phyloP scores from a whole-genome alignment of 2,113 vertebrate genomes.

The Megaptera novaeangliae region DNA sequence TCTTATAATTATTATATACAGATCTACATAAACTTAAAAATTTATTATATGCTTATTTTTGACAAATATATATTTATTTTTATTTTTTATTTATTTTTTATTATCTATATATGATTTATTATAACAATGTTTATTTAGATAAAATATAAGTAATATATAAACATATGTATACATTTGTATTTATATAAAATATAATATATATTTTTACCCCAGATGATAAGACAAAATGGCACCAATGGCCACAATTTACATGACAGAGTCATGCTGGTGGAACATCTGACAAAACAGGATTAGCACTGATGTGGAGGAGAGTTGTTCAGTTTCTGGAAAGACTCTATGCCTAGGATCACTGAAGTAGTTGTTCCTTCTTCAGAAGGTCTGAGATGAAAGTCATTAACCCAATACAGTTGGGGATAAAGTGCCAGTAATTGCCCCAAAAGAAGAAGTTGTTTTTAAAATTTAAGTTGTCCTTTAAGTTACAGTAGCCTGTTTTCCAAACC shows the following conservation, averaged over 20 bases:
- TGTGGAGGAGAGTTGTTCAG: too few species aligned
- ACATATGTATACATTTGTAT: background rate
- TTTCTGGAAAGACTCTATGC: background rate
- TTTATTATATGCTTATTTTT: background rate
- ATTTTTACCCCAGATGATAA: too few species aligned
- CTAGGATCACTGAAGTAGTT: background rate
- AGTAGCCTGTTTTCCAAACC: background rate
- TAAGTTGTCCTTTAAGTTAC: background rate
- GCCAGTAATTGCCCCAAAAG: background rate
- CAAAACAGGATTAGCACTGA: too few species aligned
- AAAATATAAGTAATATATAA: background rate
- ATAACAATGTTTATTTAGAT: background rate
- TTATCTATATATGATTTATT: background rate
- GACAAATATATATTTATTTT: background rate
- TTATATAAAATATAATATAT: too few species aligned
- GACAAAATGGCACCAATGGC: too few species aligned
- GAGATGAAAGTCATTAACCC: background rate
- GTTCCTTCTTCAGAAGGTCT: background rate
- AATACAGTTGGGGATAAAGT: background rate
- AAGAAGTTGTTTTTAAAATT: background rate
- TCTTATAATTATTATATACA: background rate
- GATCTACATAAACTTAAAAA: background rate
- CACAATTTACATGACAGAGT: too few species aligned
- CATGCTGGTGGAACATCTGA: too few species aligned
- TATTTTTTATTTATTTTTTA: background rate